Percentiles rank a stretch among this genome's conserved stretches.
Evolutionary conservation across 2,888 invertebrate genomes (phyloP).

Genomic region (Macrosoma leucophasiata): DNA sequence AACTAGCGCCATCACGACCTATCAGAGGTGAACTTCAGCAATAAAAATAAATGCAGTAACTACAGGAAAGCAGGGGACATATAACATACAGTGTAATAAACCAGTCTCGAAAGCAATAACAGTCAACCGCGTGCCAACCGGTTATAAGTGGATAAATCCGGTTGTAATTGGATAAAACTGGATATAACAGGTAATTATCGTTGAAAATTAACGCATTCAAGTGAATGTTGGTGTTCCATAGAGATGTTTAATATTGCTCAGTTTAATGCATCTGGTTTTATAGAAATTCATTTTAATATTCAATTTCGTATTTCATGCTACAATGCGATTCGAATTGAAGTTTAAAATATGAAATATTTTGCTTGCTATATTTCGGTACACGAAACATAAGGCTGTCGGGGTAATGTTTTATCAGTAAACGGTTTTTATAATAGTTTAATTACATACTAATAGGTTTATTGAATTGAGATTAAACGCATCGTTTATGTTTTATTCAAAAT

Average conservation of each 20-base stretch:
- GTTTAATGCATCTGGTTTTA: no score
- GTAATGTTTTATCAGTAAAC: no score
- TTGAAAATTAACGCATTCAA: slow-evolving; percentile 38
- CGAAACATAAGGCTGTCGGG: no score
- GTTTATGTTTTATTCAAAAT: no score
- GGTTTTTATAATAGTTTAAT: no score
- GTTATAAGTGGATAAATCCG: slow-evolving; percentile 34
- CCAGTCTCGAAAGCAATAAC: slow-evolving; percentile 39
- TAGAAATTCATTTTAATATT: no score
- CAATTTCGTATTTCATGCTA: no score
- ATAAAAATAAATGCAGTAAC: slow-evolving; percentile 18
- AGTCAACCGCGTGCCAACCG: slow-evolving; percentile 37
- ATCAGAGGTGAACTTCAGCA: slow-evolving; percentile 17
- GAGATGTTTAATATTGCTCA: slow-evolving; percentile 12
- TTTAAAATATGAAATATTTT: no score
- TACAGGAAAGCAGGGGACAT: no score
- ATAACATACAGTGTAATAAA: slow-evolving; percentile 40
- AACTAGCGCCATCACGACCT: not conserved
- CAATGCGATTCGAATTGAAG: not conserved
- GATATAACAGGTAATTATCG: slow-evolving; percentile 48
- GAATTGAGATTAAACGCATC: no score
- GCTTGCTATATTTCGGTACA: no score
- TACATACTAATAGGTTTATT: no score
- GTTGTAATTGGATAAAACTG: slow-evolving; percentile 31
- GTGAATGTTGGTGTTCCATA: slow-evolving; percentile 13